Evolutionary conservation across 2,888 invertebrate genomes (phyloP), one percentile per base, ranked within the genome.

Genomic region (Octodonta nipae): DNA sequence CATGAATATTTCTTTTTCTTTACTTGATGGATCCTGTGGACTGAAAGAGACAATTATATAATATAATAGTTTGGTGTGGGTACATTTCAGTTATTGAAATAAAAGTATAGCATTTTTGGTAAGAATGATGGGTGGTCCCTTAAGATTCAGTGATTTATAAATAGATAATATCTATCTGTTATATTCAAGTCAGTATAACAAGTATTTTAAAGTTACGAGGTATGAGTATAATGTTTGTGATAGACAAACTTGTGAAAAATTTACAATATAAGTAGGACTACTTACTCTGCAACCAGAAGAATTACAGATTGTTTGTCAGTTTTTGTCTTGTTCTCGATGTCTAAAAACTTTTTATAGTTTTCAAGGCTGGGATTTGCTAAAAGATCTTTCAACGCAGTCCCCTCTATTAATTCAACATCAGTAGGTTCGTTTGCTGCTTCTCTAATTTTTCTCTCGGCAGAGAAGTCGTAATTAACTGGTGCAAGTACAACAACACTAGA

Each of bases 401-500:
- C 83, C 24, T 51, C 40, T 7, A 56, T 47, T 14, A 55, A 36
- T 14, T 51, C 49, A 11, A 51, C 41, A 29, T 49, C 50, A n/a
- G 26, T 36, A 4, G 34, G 30, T 28, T 64, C 64, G 33, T 61
- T 59, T 1, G 69, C 60, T 4, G 34, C 70, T 64, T 44, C 75
- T 60, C 76, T 63, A 50, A 73, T 68, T 33, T 64, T 62, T 47
- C 75, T 66, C 26, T 60, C 64, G 38, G 48, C 60, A 15, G 57
- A 50, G 45, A 68, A 69, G 52, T 74, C 75, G 35, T 81, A 80
- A 55, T 81, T 77, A 2, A 86, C 81, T 0, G 86, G 86, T 3
- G 86, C 86, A 40, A 87, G 58, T 2, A 86, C 84, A 1, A 87
- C 86, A 2, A 87, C 85, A 51, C 85, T 85, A 6, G 82, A 75